A percentile compares a stretch with the other conserved stretches of the same genome.
These are phyloP conservation scores for Theonella swinhoei DNA, from an alignment of 37 sponge, comb jelly and placozoan species.

Conservation along the genomic window DNA sequence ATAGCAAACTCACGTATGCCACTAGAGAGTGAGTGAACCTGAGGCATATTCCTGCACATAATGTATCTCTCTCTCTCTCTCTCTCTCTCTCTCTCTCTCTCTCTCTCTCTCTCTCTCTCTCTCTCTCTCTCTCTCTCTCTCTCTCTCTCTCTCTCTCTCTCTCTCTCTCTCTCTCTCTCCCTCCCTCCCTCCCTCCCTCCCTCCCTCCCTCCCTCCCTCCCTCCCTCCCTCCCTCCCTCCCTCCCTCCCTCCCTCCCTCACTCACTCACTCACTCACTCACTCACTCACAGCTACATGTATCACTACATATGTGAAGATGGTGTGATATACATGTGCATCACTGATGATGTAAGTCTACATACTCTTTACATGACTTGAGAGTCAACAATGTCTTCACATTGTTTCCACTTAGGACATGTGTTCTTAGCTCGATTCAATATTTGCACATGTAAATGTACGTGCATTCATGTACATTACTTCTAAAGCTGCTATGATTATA, in stretches of 20 bases:
- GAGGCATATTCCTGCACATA: background rate
- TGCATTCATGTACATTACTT: background rate
- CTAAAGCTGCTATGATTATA: background rate
- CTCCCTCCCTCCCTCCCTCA: background rate
- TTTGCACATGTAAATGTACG: background rate
- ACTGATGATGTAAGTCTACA: constrained; percentile 79
- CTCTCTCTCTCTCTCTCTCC: constrained; percentile 16
- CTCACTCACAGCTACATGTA: constrained; percentile 76
- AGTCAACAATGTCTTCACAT: background rate
- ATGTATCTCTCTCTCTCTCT: constrained; percentile 2
- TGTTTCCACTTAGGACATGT: background rate
- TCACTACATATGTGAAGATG: constrained; percentile 77
- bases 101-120: constrained; percentile 31
- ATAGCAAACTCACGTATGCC: constrained; percentile 58
- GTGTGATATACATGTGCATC: constrained; percentile 78
- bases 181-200: constrained; percentile 1
- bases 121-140: constrained; percentile 28
- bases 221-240: background rate
- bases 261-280: too few species aligned
- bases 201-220: constrained; percentile 5
- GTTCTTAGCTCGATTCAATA: background rate
- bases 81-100: constrained; percentile 16
- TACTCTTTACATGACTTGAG: background rate
- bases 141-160: constrained; percentile 45
- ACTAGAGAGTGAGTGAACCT: constrained; percentile 55